Percentiles rank a stretch among this genome's conserved stretches.
These are phyloP conservation scores for Leptonema lineaticorne DNA, from an alignment of 1,140 invertebrate species.

Conservation along the genomic window DNA sequence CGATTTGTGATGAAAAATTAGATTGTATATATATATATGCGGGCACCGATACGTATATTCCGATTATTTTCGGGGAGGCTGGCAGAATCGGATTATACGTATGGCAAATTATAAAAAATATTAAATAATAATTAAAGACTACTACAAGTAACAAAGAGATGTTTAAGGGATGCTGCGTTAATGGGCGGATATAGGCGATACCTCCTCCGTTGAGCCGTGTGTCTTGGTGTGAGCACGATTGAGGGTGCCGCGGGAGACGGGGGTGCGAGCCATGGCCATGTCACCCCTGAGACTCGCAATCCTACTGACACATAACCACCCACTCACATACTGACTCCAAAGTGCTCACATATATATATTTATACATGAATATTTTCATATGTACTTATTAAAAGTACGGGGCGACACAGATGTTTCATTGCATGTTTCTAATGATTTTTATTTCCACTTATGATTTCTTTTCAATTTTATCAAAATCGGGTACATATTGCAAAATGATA, in stretches of 20 bases:
- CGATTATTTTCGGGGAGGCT: no score
- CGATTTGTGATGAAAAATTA: conserved; percentile 37
- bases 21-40: no score
- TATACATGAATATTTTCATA: not conserved
- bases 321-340: conserved; percentile 32
- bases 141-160: conserved; percentile 28
- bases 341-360: conserved; percentile 16
- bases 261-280: conserved; percentile 57
- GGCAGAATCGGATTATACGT: no score
- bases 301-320: conserved; percentile 56
- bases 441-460: no score
- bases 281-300: conserved; percentile 62
- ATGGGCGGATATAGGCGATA: conserved; percentile 42
- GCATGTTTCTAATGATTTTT: no score
- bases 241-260: conserved; percentile 55
- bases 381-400: not conserved
- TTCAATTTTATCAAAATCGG: no score
- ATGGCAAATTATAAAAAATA: no score
- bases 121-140: no score
- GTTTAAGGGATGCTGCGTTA: conserved; percentile 33
- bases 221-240: conserved; percentile 47
- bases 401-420: not conserved
- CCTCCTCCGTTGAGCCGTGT: conserved; percentile 51
- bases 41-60: no score
- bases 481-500: no score